A percentile compares a stretch with the other conserved stretches of the same genome.
Conservation (phyloP, 37 sponge, comb jelly and placozoan species). For the Hexactinellida sp. region DNA sequence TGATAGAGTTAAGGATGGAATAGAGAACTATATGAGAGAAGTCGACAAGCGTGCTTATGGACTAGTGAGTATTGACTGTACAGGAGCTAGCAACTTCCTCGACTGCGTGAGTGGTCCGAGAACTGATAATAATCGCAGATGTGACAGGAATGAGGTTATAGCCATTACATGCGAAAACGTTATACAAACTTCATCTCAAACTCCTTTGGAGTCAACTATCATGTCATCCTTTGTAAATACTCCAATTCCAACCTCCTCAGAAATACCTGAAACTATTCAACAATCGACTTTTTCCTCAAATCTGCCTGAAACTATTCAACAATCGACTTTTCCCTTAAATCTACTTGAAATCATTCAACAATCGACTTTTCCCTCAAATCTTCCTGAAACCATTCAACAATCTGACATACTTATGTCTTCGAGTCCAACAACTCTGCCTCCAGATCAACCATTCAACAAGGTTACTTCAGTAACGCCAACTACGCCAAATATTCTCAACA, state of each 20-base stretch:
- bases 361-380: background rate
- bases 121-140: background rate
- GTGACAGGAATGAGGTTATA: background rate
- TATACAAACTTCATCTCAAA: background rate
- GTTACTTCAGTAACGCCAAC: background rate
- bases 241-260: too few relatives aligned
- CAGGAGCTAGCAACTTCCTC: background rate
- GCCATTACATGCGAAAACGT: background rate
- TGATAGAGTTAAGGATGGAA: background rate
- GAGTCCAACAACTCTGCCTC: too few relatives aligned
- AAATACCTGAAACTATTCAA: too few relatives aligned
- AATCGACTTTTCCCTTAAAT: too few relatives aligned
- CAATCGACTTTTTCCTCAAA: too few relatives aligned
- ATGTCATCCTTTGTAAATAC: background rate
- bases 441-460: too few relatives aligned
- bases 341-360: too few relatives aligned
- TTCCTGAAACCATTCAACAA: background rate
- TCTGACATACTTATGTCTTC: background rate
- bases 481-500: background rate
- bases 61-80: background rate
- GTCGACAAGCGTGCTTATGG: background rate
- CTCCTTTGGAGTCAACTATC: background rate
- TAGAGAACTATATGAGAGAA: background rate
- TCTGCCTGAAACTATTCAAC: too few relatives aligned
- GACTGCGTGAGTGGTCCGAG: background rate